Percentiles rank a stretch among this genome's conserved stretches.
Conservation (phyloP, 2,113 vertebrate species). For the Pyrgilauda ruficollis region DNA sequence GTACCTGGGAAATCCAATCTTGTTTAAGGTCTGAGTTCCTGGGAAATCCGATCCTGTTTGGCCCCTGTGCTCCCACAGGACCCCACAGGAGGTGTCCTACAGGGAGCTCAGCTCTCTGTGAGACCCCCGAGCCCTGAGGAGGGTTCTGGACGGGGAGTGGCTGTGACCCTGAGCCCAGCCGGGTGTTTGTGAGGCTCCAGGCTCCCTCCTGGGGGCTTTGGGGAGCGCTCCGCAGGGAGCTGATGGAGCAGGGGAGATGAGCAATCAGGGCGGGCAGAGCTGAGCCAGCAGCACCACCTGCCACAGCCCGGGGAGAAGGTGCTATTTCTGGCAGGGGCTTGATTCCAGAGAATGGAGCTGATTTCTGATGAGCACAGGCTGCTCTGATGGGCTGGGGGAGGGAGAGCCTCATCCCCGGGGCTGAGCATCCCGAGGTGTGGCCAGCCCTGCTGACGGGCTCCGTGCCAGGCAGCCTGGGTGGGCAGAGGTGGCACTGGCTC, state of each 20-base stretch:
- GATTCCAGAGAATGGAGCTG: slow-evolving; percentile 7
- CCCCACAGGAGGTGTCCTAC: fast-evolving
- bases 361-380: background rate
- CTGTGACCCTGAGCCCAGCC: background rate
- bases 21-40: background rate
- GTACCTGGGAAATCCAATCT: background rate
- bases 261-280: slow-evolving; percentile 18
- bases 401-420: background rate
- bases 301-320: background rate
- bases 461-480: background rate
- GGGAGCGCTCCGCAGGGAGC: background rate
- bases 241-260: slow-evolving; percentile 6
- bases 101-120: fast-evolving
- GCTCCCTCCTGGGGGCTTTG: background rate
- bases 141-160: fast-evolving
- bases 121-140: fast-evolving
- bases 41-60: background rate
- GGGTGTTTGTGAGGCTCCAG: background rate
- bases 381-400: background rate
- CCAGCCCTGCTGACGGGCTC: background rate
- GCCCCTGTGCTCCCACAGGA: background rate
- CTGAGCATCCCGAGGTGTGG: fast-evolving
- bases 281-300: background rate
- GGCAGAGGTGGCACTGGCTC: background rate
- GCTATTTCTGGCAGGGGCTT: slow-evolving; percentile 15